A percentile compares a stretch with the other conserved stretches of the same genome.
phyloP scores from a whole-genome alignment of 2,113 vertebrate genomes.

The Bettongia penicillata region DNA sequence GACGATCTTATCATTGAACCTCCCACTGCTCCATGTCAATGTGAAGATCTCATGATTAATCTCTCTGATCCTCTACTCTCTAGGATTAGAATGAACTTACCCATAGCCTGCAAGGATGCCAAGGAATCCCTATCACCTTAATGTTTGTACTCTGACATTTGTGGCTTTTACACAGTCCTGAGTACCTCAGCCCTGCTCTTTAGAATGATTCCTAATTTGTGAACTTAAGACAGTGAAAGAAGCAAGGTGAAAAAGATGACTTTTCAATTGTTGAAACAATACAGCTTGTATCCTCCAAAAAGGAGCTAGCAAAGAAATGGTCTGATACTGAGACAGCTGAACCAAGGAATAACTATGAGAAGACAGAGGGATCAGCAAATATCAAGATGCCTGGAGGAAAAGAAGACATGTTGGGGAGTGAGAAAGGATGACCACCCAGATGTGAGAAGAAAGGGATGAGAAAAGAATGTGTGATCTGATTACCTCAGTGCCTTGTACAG shows the following conservation, averaged over 20 bases:
- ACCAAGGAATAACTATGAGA: neutral
- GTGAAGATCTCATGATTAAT: neutral
- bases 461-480: neutral
- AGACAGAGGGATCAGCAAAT: neutral
- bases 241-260: neutral
- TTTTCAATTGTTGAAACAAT: neutral
- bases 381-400: neutral
- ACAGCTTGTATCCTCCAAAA: neutral
- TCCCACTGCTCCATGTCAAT: neutral
- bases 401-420: neutral
- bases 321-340: neutral
- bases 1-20: neutral
- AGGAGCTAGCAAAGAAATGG: neutral
- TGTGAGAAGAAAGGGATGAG: neutral
- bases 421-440: neutral
- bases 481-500: conserved; percentile 80
- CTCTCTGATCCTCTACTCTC: neutral
- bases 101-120: neutral
- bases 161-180: neutral
- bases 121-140: neutral
- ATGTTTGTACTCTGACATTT: neutral
- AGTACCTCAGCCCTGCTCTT: neutral
- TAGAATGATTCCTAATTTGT: neutral
- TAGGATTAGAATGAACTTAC: neutral
- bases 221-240: neutral